Conservation (phyloP, 2,113 vertebrate genomes). For the Alligator sinensis region DNA sequence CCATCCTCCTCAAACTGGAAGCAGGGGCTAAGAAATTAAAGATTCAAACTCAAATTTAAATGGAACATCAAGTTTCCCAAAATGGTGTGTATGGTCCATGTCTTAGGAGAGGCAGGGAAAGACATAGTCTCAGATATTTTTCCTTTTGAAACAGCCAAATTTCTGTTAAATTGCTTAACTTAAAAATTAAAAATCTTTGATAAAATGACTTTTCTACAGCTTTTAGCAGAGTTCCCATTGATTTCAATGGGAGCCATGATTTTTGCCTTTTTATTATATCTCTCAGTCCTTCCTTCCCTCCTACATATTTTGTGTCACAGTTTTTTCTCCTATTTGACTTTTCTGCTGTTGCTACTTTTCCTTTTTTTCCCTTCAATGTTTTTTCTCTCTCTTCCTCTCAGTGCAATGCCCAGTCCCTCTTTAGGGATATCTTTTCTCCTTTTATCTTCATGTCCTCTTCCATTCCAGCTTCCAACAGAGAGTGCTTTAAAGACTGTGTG, state of each 20-base stretch:
- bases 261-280: slow-evolving; percentile 43
- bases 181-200: slow-evolving; percentile 62
- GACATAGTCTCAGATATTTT: slow-evolving; percentile 3
- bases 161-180: slow-evolving; percentile 63
- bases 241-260: slow-evolving; percentile 29
- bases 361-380: neutral
- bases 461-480: neutral
- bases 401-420: neutral
- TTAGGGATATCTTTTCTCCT: neutral
- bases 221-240: slow-evolving; percentile 37
- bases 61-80: slow-evolving; percentile 46
- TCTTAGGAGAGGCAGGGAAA: slow-evolving; percentile 43
- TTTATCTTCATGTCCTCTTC: neutral
- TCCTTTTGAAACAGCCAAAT: slow-evolving; percentile 37
- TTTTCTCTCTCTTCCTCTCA: neutral
- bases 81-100: slow-evolving; percentile 31
- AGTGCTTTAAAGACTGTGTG: neutral
- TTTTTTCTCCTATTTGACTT: neutral
- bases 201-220: slow-evolving; percentile 53
- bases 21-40: slow-evolving; percentile 20
- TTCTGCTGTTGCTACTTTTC: neutral
- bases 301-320: neutral
- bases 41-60: slow-evolving; percentile 29
- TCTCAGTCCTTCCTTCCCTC: neutral
- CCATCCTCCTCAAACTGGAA: slow-evolving; percentile 40